Evolutionary conservation across 2,888 invertebrate genomes (phyloP).

Genomic region (Parnassius glacialis): DNA sequence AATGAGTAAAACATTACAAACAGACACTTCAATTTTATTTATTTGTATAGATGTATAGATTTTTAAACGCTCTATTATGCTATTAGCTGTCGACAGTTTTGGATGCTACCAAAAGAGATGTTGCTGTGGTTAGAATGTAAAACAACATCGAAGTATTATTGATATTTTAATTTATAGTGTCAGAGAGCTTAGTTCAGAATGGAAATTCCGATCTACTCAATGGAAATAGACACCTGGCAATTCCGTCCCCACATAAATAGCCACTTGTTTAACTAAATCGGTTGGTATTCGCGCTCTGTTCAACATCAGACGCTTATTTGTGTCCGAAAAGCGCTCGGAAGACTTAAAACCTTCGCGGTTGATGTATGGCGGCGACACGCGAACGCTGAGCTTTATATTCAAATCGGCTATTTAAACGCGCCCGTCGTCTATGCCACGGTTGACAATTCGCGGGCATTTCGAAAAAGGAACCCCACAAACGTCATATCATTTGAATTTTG

Average conservation of each 20-base stretch:
- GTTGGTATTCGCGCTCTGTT: constrained; percentile 60
- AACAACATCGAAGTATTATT: too few species aligned
- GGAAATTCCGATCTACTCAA: neutral
- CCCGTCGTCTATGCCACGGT: constrained; percentile 72
- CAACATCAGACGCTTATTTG: constrained; percentile 76
- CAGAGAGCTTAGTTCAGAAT: too few species aligned
- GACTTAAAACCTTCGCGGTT: constrained; percentile 73
- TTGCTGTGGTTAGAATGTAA: too few species aligned
- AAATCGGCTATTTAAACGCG: constrained; percentile 75
- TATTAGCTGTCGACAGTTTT: too few species aligned
- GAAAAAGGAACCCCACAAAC: constrained; percentile 67
- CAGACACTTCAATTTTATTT: too few species aligned
- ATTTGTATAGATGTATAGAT: too few species aligned
- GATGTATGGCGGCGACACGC: constrained; percentile 75
- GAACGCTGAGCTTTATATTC: constrained; percentile 78
- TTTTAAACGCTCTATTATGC: too few species aligned
- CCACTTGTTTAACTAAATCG: constrained; percentile 39
- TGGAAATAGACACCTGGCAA: neutral
- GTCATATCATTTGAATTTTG: constrained; percentile 24
- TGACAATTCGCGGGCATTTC: constrained; percentile 76
- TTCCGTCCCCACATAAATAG: constrained; percentile 39
- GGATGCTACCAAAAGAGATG: too few species aligned
- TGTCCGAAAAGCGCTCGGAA: constrained; percentile 76
- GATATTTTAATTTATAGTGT: neutral
- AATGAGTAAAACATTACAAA: too few species aligned